These are phyloP conservation scores for Podabrus alpinus DNA, from an alignment of 2,888 invertebrate genomes.

Conservation along the genomic window DNA sequence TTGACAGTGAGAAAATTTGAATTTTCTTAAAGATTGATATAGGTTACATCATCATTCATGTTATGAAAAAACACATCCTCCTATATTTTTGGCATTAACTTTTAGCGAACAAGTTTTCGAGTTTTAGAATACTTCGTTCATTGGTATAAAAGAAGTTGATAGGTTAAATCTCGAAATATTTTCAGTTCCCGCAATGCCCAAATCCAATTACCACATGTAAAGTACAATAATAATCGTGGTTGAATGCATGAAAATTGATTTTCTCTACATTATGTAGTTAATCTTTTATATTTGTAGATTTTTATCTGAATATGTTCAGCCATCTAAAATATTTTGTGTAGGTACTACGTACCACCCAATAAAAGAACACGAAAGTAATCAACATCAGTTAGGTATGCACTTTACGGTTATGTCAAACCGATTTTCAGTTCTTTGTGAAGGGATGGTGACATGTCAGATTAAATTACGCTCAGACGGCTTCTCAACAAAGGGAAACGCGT, in stretches of 20 bases:
- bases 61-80: background rate
- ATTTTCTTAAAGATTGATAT: background rate
- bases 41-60: background rate
- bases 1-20: background rate
- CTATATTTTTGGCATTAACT: background rate
- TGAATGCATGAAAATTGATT: background rate
- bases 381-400: conserved; percentile 30
- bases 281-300: background rate
- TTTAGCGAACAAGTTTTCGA: background rate
- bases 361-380: conserved; percentile 23
- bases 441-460: conserved; percentile 34
- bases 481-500: conserved; percentile 38
- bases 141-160: background rate
- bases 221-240: background rate
- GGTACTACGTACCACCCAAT: background rate
- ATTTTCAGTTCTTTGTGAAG: conserved; percentile 29
- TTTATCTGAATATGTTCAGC: background rate
- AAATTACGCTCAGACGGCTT: conserved; percentile 33
- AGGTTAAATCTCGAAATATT: background rate
- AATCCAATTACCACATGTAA: background rate
- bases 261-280: background rate
- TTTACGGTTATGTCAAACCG: conserved; percentile 29
- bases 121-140: background rate
- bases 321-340: conserved; percentile 19
- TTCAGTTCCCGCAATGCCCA: background rate